Evolutionary conservation across 2,888 invertebrate genomes (phyloP), one percentile per base, ranked within the genome.

Genomic region (Anthrax anthrax): DNA sequence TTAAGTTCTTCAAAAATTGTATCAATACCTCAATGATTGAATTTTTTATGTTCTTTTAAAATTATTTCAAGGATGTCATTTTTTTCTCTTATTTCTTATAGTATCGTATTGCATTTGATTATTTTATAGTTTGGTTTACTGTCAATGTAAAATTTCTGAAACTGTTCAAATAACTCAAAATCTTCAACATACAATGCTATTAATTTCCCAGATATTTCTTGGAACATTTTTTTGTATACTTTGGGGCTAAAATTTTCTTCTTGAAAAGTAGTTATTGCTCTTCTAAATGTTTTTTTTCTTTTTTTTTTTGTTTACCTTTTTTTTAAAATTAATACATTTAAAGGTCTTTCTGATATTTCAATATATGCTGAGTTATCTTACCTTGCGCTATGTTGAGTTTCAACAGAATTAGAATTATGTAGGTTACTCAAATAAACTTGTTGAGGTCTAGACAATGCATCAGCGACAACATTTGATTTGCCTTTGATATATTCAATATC

Each of bases 401-500:
- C 36, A 38, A 46, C 34, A 10, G 47, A 27, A 16, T 38, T 23
- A 2, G 36, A 36, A n/a, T 45, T 36, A 13, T 40, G 36, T 2
- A 34, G 14, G 6, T 40, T 36, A 8, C 18, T 6, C 16, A 32
- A 34, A n/a, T 44, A 38, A 19, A 42, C 37, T 6, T 49, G 42
- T 37, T 41, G 36, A 3, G 37, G 19, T n/a, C 53, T 45, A 38
- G 51, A 53, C 17, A 53, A 37, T 19, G 43, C 47, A 37, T 53
- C 51, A 16, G 49, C 53, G 1, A 51, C 51, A 6, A 46, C 32
- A 41, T 55, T 54, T 2, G 38, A 13, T 41, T 47, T 47, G n/a
- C 55, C 47, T 37, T 50, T 55, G 17, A 54, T 47, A 19, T 52
- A 55, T 37, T 44, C 42, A 10, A 48, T 48, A 32, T 54, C 48